phyloP scores from a whole-genome alignment of 2,888 invertebrate genomes.

The Drosophila trichaetosa region DNA sequence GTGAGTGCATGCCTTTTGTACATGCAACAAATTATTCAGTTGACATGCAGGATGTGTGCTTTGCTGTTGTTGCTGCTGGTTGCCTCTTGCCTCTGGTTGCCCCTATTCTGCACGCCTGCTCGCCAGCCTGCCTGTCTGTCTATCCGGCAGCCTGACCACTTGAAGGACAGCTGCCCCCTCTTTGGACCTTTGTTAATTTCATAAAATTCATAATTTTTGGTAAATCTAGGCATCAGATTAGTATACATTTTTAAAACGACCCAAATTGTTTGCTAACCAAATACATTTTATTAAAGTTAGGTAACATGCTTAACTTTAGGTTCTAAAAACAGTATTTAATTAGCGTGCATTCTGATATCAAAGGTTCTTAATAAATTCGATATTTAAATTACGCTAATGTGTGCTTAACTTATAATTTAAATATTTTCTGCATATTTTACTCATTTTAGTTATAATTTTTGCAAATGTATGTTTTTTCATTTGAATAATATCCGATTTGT shows the following conservation, averaged over 20 bases:
- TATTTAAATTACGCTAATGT: not conserved
- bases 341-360: not conserved
- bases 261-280: not conserved
- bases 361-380: not conserved
- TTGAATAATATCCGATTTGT: not conserved
- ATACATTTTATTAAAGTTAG: not conserved
- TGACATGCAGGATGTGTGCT: conserved; percentile 79
- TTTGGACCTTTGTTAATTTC: conserved; percentile 26
- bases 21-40: conserved; percentile 82
- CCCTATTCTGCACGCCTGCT: not conserved
- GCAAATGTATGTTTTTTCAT: not conserved
- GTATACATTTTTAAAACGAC: not conserved
- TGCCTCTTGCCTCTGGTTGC: conserved; percentile 32
- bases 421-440: not conserved
- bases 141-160: conserved; percentile 38
- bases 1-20: conserved; percentile 82
- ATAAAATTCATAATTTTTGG: conserved; percentile 34
- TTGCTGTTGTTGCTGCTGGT: conserved; percentile 64
- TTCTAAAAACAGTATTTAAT: not conserved
- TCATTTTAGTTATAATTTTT: not conserved
- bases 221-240: conserved; percentile 1
- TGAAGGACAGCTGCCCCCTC: conserved; percentile 19
- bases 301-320: no score
- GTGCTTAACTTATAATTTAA: not conserved
- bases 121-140: conserved; percentile 6